A percentile compares a stretch with the other conserved stretches of the same genome.
These are phyloP conservation scores for Cynaeus angustus DNA, from an alignment of 2,888 invertebrate species.

Conservation along the genomic window DNA sequence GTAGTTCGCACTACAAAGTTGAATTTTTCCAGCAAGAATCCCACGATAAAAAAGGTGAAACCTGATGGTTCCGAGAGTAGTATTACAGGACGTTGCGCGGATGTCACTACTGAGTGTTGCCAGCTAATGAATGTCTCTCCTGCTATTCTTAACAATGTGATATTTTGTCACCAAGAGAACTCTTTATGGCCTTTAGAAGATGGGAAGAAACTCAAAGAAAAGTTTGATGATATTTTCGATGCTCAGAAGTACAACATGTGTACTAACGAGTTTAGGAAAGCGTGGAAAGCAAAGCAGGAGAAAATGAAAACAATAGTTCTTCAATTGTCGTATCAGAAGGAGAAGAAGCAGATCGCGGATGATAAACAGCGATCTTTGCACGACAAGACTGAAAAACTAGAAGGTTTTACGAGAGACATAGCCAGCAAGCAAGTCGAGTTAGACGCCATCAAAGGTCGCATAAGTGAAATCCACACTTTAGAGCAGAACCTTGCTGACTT, in stretches of 20 bases:
- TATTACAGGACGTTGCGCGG: conserved; percentile 78
- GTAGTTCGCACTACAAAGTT: conserved; percentile 74
- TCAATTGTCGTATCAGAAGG: conserved; percentile 73
- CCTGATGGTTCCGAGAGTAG: conserved; percentile 70
- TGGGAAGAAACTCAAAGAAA: conserved; percentile 92
- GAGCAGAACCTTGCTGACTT: conserved; percentile 66
- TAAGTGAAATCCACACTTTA: conserved; percentile 68
- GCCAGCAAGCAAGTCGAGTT: conserved; percentile 70
- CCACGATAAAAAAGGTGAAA: conserved; percentile 72
- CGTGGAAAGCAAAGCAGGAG: conserved; percentile 77
- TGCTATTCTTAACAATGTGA: conserved; percentile 95
- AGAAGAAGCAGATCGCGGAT: conserved; percentile 78
- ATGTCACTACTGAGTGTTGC: conserved; percentile 84
- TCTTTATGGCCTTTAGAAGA: conserved; percentile 97
- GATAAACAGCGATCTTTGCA: conserved; percentile 77
- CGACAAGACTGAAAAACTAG: conserved; percentile 78
- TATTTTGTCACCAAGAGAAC: conserved; percentile 99
- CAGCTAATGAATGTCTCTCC: conserved; percentile 89
- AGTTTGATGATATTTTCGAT: conserved; percentile 99
- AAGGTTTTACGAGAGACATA: conserved; percentile 73
- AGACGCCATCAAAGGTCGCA: conserved; percentile 69
- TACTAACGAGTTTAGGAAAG: conserved; percentile 82
- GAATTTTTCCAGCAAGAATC: conserved; percentile 80
- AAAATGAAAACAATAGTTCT: conserved; percentile 74
- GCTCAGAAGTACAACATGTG: conserved; percentile 94